Conservation (phyloP, 2,888 invertebrate genomes). For the Himalopsyche kuldschensis region DNA sequence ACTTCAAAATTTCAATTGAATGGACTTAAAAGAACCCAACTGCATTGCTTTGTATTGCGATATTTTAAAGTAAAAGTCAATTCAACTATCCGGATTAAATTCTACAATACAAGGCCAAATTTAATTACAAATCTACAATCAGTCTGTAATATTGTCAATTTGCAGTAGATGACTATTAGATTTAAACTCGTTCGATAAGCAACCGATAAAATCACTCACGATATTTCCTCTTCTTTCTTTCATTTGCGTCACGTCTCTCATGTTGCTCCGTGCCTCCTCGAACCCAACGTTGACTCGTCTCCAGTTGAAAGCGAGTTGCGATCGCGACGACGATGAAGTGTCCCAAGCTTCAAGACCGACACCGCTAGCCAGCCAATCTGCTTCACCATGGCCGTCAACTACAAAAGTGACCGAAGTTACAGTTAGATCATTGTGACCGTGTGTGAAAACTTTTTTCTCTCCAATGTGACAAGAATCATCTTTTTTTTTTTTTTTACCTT, state of each 20-base stretch:
- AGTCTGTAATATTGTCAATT: not conserved
- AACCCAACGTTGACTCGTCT: not conserved
- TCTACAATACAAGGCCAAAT: too few relatives aligned
- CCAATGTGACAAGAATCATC: not conserved
- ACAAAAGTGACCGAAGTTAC: not conserved
- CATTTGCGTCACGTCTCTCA: not conserved
- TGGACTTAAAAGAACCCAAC: too few relatives aligned
- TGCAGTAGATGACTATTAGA: not conserved
- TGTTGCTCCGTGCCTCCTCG: not conserved
- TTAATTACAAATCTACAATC: too few relatives aligned
- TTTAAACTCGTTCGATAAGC: not conserved
- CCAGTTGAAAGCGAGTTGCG: not conserved
- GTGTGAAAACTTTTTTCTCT: not conserved
- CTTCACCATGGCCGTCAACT: not conserved
- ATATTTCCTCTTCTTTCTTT: not conserved
- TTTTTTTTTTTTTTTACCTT: not conserved
- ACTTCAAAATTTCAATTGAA: too few relatives aligned
- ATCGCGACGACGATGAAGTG: not conserved
- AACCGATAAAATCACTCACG: not conserved
- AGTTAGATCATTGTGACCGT: not conserved
- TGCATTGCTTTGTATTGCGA: too few relatives aligned
- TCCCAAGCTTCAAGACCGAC: not conserved
- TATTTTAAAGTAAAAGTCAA: too few relatives aligned
- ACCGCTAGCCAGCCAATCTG: not conserved
- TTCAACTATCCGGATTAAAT: too few relatives aligned